Conservation (phyloP, 2,888 invertebrate genomes). For the Orthosia gracilis region DNA sequence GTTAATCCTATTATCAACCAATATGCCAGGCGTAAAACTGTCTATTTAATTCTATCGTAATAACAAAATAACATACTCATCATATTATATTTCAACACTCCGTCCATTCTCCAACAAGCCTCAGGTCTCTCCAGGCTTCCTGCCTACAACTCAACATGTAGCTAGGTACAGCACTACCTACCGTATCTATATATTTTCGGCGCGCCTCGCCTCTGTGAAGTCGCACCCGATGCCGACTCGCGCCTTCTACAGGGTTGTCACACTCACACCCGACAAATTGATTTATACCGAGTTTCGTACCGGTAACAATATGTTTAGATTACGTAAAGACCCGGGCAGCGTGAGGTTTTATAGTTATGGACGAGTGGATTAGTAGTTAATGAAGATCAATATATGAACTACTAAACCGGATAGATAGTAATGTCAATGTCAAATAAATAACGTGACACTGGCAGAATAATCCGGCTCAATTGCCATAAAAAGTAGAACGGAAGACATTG, state of each 20-base stretch:
- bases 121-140: not conserved
- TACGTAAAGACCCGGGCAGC: constrained; percentile 12
- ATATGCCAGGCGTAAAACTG: no score
- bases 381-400: not conserved
- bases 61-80: no score
- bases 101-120: constrained; percentile 5
- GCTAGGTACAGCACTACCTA: constrained; percentile 58
- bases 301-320: constrained; percentile 55
- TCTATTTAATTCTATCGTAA: no score
- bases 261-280: constrained; percentile 50
- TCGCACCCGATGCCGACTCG: constrained; percentile 76
- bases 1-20: no score
- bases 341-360: constrained; percentile 6
- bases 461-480: no score
- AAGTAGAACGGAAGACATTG: no score
- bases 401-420: not conserved
- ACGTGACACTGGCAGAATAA: no score
- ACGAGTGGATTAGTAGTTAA: not conserved
- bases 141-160: constrained; percentile 26
- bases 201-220: constrained; percentile 87
- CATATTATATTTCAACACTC: no score
- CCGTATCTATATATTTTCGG: constrained; percentile 81
- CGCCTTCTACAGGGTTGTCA: constrained; percentile 67
- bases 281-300: constrained; percentile 43
- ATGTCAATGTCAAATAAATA: no score